These are phyloP conservation scores for Ips typographus DNA, from an alignment of 1,140 invertebrate genomes.

Conservation along the genomic window DNA sequence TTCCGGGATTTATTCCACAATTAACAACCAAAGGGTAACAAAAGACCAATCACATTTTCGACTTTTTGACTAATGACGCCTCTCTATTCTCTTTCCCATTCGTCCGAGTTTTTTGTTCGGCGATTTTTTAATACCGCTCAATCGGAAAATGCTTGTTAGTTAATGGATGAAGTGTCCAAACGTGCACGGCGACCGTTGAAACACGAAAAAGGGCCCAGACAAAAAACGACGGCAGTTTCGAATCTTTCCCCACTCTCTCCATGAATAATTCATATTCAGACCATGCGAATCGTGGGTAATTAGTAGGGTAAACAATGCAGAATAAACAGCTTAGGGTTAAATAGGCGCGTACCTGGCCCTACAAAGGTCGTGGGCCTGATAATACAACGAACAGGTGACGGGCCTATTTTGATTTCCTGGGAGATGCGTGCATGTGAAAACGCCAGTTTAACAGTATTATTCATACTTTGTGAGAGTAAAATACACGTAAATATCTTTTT, in stretches of 20 bases:
- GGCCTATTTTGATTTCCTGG: too few species aligned
- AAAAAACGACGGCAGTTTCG: background rate
- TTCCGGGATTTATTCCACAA: too few species aligned
- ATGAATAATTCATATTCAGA: constrained; percentile 3
- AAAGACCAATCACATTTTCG: too few species aligned
- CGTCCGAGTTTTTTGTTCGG: constrained; percentile 3
- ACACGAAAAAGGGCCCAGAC: background rate
- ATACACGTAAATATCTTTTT: too few species aligned
- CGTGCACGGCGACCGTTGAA: background rate
- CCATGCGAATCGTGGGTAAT: background rate
- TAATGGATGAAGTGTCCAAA: constrained; percentile 13
- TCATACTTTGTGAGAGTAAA: too few species aligned
- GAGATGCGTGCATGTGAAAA: too few species aligned
- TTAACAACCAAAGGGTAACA: too few species aligned
- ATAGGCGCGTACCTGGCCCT: background rate
- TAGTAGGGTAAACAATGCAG: background rate
- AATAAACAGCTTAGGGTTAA: background rate
- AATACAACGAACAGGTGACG: too few species aligned
- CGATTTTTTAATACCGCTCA: constrained; percentile 12
- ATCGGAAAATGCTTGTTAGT: constrained; percentile 9
- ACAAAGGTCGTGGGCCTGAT: background rate
- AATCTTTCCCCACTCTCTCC: too few species aligned
- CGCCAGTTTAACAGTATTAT: too few species aligned
- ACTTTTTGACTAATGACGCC: background rate
- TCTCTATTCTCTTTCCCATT: constrained; percentile 10